Evolutionary conservation across 2,888 invertebrate genomes (phyloP).

Genomic region (Lasioglossum vierecki): DNA sequence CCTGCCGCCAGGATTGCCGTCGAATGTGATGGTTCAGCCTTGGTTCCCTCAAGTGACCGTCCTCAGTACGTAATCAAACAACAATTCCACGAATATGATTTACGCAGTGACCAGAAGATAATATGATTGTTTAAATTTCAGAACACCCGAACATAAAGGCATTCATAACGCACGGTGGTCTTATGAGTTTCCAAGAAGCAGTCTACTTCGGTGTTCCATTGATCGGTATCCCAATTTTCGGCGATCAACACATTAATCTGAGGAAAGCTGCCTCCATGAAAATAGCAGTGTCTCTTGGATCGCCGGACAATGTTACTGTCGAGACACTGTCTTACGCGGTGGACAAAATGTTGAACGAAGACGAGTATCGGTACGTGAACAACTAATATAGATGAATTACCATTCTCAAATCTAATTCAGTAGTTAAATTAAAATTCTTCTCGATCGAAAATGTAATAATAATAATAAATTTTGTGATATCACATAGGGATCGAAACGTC

Average conservation of each 20-base stretch:
- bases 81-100: not conserved
- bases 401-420: no score
- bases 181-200: conserved; percentile 77
- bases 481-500: no score
- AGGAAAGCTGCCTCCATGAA: conserved; percentile 56
- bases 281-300: conserved; percentile 60
- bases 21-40: conserved; percentile 76
- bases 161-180: conserved; percentile 80
- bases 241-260: conserved; percentile 75
- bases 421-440: no score
- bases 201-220: conserved; percentile 75
- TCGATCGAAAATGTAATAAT: no score
- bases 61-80: conserved; percentile 68
- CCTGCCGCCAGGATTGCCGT: conserved; percentile 75
- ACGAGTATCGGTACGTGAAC: conserved; percentile 67
- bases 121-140: conserved; percentile 37
- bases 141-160: conserved; percentile 77
- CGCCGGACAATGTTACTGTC: conserved; percentile 61
- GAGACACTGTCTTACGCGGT: conserved; percentile 68
- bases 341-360: conserved; percentile 64
- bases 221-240: conserved; percentile 78
- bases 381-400: not conserved
- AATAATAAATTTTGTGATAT: no score
- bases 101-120: not conserved
- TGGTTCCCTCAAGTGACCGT: conserved; percentile 79